A percentile compares a stretch with the other conserved stretches of the same genome.
phyloP scores from a whole-genome alignment of 2,113 vertebrate species.

The Herpetotheres cachinnans region DNA sequence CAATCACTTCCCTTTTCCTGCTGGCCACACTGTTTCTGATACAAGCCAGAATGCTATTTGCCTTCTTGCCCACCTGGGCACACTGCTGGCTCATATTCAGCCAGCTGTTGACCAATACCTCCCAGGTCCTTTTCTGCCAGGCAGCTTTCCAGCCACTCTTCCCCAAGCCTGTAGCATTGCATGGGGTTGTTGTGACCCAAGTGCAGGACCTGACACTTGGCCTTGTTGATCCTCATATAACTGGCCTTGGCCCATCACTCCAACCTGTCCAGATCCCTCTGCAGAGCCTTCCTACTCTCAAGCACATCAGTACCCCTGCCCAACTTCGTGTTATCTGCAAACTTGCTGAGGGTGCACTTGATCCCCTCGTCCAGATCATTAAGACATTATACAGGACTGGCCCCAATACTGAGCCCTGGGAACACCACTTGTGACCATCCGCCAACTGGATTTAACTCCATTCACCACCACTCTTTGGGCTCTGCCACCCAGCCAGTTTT shows the following conservation, averaged over 20 bases:
- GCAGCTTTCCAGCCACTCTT: background rate
- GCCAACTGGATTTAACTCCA: background rate
- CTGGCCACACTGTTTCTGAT: background rate
- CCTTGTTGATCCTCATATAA: background rate
- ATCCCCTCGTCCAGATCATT: background rate
- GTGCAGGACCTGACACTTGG: background rate
- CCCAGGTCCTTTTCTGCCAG: background rate
- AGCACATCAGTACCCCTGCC: background rate
- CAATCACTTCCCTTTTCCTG: background rate
- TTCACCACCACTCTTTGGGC: background rate
- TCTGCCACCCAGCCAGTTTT: background rate
- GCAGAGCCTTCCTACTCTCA: background rate
- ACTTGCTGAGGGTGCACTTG: background rate
- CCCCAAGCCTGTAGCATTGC: background rate
- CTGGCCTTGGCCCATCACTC: background rate
- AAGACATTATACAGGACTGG: background rate
- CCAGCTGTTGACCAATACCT: accelerated
- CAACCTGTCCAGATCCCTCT: background rate
- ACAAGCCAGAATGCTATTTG: background rate
- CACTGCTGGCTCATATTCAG: background rate
- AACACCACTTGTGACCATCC: background rate
- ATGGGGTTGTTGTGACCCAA: background rate
- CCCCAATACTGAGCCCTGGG: background rate
- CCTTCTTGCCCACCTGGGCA: background rate
- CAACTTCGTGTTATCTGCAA: background rate